phyloP scores from a whole-genome alignment of 2,797 vertebrate species.

The Crenuchus spilurus region DNA sequence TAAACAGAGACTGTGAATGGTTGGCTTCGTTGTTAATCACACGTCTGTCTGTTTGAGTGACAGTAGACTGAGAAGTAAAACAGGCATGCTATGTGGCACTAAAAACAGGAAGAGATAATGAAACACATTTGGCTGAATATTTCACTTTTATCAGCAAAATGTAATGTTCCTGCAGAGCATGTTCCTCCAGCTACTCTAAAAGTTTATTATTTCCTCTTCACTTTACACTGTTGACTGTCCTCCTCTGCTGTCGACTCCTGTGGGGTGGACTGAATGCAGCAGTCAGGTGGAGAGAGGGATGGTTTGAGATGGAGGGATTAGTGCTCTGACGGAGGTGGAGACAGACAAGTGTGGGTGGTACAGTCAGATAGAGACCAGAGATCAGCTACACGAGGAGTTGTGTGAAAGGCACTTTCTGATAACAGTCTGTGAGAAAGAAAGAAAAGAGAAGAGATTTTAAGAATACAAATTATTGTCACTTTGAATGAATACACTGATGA shows the following conservation, averaged over 20 bases:
- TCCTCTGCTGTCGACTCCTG: slow-evolving; percentile 7
- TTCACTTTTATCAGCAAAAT: slow-evolving; percentile 14
- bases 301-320: slow-evolving; percentile 45
- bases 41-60: slow-evolving; percentile 1
- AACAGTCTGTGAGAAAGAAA: slow-evolving; percentile 54
- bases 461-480: not conserved
- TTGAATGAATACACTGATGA: not conserved
- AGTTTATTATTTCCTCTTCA: slow-evolving; percentile 30
- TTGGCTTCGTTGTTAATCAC: slow-evolving; percentile 21
- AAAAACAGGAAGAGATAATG: not conserved
- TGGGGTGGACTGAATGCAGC: slow-evolving; percentile 31
- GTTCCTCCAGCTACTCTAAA: slow-evolving; percentile 21
- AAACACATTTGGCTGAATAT: not conserved
- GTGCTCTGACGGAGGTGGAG: slow-evolving; percentile 45
- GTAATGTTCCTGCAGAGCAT: slow-evolving; percentile 20
- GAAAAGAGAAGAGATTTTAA: slow-evolving; percentile 2
- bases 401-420: slow-evolving; percentile 77
- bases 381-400: slow-evolving; percentile 67
- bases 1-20: not conserved
- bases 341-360: slow-evolving; percentile 62
- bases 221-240: slow-evolving; percentile 53
- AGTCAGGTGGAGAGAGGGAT: slow-evolving; percentile 41
- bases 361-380: slow-evolving; percentile 53
- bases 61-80: not conserved
- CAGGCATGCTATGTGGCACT: slow-evolving; percentile 1